Conservation (phyloP, 2,113 vertebrate genomes). For the Rattus rattus region DNA sequence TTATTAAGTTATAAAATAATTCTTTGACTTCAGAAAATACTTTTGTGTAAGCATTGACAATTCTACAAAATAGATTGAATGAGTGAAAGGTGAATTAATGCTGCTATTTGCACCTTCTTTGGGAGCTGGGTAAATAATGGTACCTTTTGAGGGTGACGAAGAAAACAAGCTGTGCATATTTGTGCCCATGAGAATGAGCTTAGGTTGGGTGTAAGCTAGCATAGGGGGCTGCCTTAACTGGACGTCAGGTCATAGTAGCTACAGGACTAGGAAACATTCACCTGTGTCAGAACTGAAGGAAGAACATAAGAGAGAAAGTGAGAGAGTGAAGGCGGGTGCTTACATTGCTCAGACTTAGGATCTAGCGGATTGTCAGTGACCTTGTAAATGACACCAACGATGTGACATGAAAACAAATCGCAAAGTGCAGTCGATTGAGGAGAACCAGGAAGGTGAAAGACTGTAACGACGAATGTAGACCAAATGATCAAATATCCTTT, state of each 20-base stretch:
- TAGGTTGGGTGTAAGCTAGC: neutral
- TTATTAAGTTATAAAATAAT: neutral
- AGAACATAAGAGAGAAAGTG: neutral
- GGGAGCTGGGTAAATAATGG: neutral
- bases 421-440: neutral
- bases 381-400: neutral
- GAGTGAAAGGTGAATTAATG: slow-evolving; percentile 2
- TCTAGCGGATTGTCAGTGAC: neutral
- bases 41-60: neutral
- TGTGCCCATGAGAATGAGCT: neutral
- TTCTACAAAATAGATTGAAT: neutral
- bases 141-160: too few relatives aligned
- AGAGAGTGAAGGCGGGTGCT: neutral
- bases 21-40: neutral
- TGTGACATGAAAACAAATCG: neutral
- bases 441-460: neutral
- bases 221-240: neutral
- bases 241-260: neutral
- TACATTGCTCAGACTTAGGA: neutral
- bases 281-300: neutral
- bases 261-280: neutral
- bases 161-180: neutral
- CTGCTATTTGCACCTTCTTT: neutral
- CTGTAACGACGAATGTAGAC: neutral
- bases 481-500: neutral